Evolutionary conservation across 2,113 vertebrate species (phyloP).

Genomic region (Alethe castanea): DNA sequence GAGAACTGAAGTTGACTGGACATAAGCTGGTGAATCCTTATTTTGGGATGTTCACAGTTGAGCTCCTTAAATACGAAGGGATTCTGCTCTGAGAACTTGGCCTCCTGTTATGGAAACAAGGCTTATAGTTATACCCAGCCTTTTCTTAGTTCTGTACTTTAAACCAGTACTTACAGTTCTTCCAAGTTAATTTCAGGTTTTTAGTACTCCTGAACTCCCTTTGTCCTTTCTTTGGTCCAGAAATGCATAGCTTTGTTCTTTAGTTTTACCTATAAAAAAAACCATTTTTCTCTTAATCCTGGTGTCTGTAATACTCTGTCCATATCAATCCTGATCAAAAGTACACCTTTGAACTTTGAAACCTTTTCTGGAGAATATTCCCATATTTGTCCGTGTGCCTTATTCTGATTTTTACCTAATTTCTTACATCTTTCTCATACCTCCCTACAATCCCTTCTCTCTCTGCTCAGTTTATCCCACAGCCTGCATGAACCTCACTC

Average conservation of each 20-base stretch:
- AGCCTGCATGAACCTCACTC: not conserved
- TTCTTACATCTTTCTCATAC: not conserved
- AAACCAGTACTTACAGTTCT: not conserved
- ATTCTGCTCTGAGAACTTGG: not conserved
- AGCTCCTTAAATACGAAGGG: not conserved
- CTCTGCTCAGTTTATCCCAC: not conserved
- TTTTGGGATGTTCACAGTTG: not conserved
- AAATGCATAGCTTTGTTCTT: not conserved
- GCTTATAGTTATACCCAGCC: not conserved
- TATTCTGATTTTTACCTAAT: not conserved
- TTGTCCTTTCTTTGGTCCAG: not conserved
- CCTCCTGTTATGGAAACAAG: not conserved
- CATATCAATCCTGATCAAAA: not conserved
- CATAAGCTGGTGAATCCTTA: not conserved
- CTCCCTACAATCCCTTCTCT: not conserved
- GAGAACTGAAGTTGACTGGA: not conserved
- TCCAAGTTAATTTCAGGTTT: not conserved
- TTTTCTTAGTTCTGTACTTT: conserved; percentile 12
- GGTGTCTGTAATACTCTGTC: not conserved
- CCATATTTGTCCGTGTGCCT: not conserved
- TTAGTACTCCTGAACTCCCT: not conserved
- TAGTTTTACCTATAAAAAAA: not conserved
- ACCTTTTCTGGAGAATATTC: not conserved
- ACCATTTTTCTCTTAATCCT: not conserved
- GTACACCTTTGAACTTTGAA: not conserved